Evolutionary conservation across 2,888 invertebrate species (phyloP), one percentile per base, ranked within the genome.

Genomic region (Diaprepes abbreviatus): DNA sequence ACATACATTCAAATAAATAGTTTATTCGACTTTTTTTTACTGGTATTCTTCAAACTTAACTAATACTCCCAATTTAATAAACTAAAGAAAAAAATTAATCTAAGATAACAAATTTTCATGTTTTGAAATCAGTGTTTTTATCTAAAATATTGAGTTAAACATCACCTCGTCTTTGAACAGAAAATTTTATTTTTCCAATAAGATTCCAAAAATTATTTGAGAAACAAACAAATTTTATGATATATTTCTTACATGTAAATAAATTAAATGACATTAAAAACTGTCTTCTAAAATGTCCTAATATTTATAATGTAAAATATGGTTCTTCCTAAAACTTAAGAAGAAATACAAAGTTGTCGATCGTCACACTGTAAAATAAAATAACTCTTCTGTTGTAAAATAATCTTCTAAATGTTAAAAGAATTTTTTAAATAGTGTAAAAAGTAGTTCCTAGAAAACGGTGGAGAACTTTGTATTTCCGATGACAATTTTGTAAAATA

Each of bases 401-500:
- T 50, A 6, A 3, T 7, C 9, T 28, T 45, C 24, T 24, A n/a
- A 40, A 35, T 16, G 43, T 50, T 35, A 60, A 45, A 45, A 45
- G 24, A 45, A 14, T 50, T 14, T 50, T 50, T 58, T 66, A 66
- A 38, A 33, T 59, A 50, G 55, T 60, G 52, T 60, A 60, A 28
- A 60, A 43, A 14, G 40, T 57, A 57, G 58, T 31, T 17, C n/a
- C 19, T 60, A 67, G 60, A 40, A 24, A 24, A 9, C 45, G 16
- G 24, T 38, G 38, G 45, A 57, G 36, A 57, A 62, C 66, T 66
- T 70, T 60, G 62, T 66, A 60, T 70, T 66, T 70, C 66, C 10
- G 28, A 38, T 3, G 17, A 17, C 12, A 33, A 60, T 70, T 71
- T 58, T 71, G 59, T 66, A 71, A 43, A 17, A 55, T 62, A 67